A percentile compares a stretch with the other conserved stretches of the same genome.
Conservation (phyloP, 2,113 vertebrate species). For the Nothoprocta pentlandii region DNA sequence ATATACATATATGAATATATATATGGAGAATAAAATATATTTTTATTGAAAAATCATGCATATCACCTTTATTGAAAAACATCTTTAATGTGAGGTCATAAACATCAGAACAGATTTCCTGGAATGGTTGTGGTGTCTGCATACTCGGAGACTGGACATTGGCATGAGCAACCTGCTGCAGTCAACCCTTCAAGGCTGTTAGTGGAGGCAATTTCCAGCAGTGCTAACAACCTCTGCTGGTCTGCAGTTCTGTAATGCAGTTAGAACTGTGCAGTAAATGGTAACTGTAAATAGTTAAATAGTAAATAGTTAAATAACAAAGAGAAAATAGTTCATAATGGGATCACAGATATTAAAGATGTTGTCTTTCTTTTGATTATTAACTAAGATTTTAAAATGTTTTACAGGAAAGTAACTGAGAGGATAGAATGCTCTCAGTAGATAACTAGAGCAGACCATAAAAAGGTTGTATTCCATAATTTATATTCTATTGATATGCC, state of each 20-base stretch:
- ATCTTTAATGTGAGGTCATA: not conserved
- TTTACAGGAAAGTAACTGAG: not conserved
- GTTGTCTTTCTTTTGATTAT: not conserved
- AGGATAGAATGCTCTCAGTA: not conserved
- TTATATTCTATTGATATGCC: not conserved
- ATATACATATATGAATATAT: no score
- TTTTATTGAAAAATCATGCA: no score
- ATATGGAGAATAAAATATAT: no score
- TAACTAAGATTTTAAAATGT: not conserved
- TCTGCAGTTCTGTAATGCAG: not conserved
- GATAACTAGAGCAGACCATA: not conserved
- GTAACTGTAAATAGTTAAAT: no score
- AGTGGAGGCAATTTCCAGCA: not conserved
- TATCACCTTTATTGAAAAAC: not conserved
- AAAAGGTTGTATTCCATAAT: not conserved
- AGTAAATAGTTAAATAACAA: no score
- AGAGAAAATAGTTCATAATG: not conserved
- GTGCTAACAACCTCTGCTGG: not conserved
- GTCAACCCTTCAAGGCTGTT: not conserved
- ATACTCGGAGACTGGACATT: not conserved
- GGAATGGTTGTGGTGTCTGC: not conserved
- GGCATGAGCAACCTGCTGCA: not conserved
- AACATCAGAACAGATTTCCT: not conserved
- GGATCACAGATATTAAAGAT: not conserved
- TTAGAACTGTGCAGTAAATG: not conserved